Conservation (phyloP, 2,113 vertebrate species). For the Planiliza haematocheilus region DNA sequence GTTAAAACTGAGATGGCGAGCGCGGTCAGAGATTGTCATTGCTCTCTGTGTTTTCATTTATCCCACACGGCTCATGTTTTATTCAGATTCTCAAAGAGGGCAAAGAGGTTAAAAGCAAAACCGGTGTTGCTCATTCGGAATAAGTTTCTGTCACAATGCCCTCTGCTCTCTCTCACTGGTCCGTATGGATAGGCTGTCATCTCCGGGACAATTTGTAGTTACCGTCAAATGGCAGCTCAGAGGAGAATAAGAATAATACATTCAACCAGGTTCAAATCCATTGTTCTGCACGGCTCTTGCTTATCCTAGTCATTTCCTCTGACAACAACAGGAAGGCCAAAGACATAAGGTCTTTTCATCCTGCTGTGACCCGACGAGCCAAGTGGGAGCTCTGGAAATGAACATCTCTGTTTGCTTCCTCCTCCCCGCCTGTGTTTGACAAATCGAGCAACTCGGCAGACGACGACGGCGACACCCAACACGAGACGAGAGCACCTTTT, state of each 20-base stretch:
- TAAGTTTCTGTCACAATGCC: background rate
- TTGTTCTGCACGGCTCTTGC: slow-evolving; percentile 36
- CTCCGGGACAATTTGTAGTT: background rate
- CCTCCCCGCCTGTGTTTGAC: slow-evolving; percentile 21
- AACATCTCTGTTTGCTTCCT: slow-evolving; percentile 30
- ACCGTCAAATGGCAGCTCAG: slow-evolving; percentile 16
- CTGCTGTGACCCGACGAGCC: slow-evolving; percentile 49
- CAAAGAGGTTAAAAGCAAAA: background rate
- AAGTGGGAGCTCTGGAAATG: slow-evolving; percentile 41
- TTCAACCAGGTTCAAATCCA: slow-evolving; percentile 24
- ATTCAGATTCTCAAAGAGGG: background rate
- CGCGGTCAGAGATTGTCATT: too few relatives aligned
- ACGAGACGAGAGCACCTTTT: slow-evolving; percentile 37
- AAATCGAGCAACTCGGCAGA: background rate
- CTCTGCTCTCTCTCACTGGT: background rate
- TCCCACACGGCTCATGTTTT: background rate
- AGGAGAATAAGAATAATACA: slow-evolving; percentile 4
- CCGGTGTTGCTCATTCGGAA: background rate
- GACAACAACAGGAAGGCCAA: slow-evolving; percentile 69
- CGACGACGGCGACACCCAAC: slow-evolving; percentile 9
- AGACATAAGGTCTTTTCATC: slow-evolving; percentile 54
- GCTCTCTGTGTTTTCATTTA: background rate
- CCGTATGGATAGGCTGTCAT: slow-evolving; percentile 2
- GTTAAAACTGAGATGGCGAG: background rate
- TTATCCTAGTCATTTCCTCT: slow-evolving; percentile 60